Conservation (phyloP, 2,797 vertebrate genomes). For the Oryzias sinensis region DNA sequence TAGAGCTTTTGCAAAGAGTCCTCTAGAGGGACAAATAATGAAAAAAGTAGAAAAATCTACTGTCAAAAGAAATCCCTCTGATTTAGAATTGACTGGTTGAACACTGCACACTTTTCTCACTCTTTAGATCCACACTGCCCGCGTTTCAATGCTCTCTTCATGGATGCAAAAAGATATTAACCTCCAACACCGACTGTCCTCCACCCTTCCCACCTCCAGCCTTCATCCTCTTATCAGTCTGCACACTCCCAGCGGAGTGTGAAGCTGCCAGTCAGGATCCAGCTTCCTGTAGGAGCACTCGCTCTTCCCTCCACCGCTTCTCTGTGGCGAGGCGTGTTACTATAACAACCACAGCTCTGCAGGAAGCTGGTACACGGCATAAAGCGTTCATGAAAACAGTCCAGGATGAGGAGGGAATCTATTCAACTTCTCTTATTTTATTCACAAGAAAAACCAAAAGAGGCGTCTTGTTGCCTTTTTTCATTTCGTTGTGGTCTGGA, state of each 20-base stretch:
- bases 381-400: too few relatives aligned
- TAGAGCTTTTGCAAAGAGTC: not conserved
- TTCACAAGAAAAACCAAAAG: too few relatives aligned
- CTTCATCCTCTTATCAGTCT: conserved; percentile 27
- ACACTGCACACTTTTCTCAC: conserved; percentile 45
- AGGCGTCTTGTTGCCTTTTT: too few relatives aligned
- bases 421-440: too few relatives aligned
- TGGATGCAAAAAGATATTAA: conserved; percentile 28
- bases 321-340: too few relatives aligned
- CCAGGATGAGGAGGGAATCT: too few relatives aligned
- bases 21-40: conserved; percentile 16
- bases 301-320: too few relatives aligned
- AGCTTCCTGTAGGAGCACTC: too few relatives aligned
- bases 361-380: too few relatives aligned
- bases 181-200: conserved; percentile 10
- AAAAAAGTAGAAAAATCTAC: conserved; percentile 30
- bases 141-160: conserved; percentile 14
- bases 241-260: conserved; percentile 15
- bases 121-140: conserved; percentile 21
- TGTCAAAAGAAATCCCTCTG: conserved; percentile 61
- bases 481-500: too few relatives aligned
- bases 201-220: conserved; percentile 11
- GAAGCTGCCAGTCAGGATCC: conserved; percentile 2
- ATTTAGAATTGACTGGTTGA: conserved; percentile 55
- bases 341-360: conserved; percentile 9